Conservation (phyloP, 2,113 vertebrate species). For the Columbina picui region DNA sequence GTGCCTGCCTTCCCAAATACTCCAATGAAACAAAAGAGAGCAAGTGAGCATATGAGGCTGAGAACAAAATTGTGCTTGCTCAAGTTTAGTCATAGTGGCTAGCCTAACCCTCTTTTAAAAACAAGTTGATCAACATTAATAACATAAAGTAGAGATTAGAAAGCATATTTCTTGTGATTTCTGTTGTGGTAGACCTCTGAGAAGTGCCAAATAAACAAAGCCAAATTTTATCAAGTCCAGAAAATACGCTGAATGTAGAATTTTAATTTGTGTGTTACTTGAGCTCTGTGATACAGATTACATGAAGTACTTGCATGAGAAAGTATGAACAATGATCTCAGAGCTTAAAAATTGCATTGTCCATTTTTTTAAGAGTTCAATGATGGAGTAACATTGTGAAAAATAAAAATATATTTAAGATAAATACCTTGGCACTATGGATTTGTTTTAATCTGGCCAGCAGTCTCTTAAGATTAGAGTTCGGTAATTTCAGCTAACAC, state of each 20-base stretch:
- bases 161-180: background rate
- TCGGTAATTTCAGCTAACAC: constrained; percentile 42
- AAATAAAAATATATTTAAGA: constrained; percentile 42
- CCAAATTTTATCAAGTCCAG: background rate
- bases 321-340: background rate
- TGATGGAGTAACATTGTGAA: background rate
- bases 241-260: background rate
- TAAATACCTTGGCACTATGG: constrained; percentile 20
- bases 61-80: background rate
- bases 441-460: constrained; percentile 53
- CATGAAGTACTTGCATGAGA: background rate
- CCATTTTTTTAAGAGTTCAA: background rate
- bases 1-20: background rate
- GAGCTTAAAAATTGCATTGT: background rate
- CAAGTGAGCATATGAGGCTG: background rate
- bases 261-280: background rate
- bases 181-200: background rate
- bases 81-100: background rate
- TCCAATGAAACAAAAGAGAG: background rate
- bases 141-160: background rate
- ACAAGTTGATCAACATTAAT: background rate
- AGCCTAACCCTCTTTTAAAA: background rate
- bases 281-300: background rate
- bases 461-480: constrained; percentile 35
- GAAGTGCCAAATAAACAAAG: background rate